A percentile compares a stretch with the other conserved stretches of the same genome.
Conservation (phyloP, 1,140 invertebrate species). For the Mactra quadrangularis region DNA sequence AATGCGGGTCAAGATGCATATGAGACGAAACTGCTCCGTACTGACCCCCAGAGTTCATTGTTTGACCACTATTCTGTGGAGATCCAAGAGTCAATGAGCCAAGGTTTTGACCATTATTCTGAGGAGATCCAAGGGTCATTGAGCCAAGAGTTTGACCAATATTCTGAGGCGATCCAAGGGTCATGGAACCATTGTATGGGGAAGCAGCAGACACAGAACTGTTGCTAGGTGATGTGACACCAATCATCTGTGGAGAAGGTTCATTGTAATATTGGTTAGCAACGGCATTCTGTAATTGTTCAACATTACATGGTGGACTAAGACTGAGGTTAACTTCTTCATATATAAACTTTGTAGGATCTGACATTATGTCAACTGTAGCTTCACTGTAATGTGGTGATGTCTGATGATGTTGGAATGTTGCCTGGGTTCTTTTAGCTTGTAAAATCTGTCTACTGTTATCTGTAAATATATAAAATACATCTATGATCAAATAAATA, state of each 20-base stretch:
- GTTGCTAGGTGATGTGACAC: neutral
- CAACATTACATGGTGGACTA: slow-evolving; percentile 15
- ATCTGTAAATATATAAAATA: no score
- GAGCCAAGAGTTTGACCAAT: slow-evolving; percentile 5
- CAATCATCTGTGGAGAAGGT: neutral
- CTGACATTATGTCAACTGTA: neutral
- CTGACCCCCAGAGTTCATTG: no score
- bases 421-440: slow-evolving; percentile 18
- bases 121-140: slow-evolving; percentile 7
- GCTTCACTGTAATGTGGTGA: neutral
- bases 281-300: slow-evolving; percentile 13
- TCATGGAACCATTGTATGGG: slow-evolving; percentile 13
- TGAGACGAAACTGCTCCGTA: neutral
- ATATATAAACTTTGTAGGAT: slow-evolving; percentile 41
- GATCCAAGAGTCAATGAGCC: neutral
- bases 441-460: slow-evolving; percentile 3
- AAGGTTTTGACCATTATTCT: no score
- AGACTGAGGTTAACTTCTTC: slow-evolving; percentile 33
- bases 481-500: no score
- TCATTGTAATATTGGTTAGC: slow-evolving; percentile 7
- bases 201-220: slow-evolving; percentile 19
- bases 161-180: slow-evolving; percentile 9
- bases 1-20: neutral
- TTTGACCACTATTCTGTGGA: slow-evolving; percentile 13
- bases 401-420: neutral